These are phyloP conservation scores for Noctilio leporinus DNA, from an alignment of 2,113 vertebrate species.

Conservation along the genomic window DNA sequence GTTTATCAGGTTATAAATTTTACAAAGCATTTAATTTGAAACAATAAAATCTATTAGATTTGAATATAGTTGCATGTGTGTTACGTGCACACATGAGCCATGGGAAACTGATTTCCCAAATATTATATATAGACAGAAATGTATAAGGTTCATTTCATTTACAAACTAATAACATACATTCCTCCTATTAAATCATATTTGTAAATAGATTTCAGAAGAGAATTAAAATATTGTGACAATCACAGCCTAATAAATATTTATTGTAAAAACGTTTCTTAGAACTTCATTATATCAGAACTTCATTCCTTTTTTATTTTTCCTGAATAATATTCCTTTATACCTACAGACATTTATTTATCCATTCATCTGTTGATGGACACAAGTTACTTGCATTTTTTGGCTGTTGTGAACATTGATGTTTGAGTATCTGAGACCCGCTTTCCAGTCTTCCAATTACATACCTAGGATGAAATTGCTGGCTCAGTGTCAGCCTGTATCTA, in stretches of 20 bases:
- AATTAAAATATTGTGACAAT: slow-evolving; percentile 66
- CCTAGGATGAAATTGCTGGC: background rate
- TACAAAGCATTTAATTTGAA: slow-evolving; percentile 38
- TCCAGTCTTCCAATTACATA: background rate
- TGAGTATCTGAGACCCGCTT: background rate
- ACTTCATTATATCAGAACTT: background rate
- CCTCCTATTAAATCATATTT: slow-evolving; percentile 67
- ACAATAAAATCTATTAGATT: slow-evolving; percentile 29
- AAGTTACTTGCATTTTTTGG: background rate
- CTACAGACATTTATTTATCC: background rate
- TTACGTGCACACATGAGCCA: background rate
- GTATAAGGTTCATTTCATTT: slow-evolving; percentile 46
- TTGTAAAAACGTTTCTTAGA: background rate
- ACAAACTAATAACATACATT: slow-evolving; percentile 42
- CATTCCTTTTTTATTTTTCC: background rate
- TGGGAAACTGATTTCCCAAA: slow-evolving; percentile 20
- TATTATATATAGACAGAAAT: slow-evolving; percentile 27
- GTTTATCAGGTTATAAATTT: slow-evolving; percentile 44
- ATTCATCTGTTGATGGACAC: background rate
- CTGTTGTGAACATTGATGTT: background rate
- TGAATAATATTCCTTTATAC: background rate
- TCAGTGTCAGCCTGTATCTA: background rate
- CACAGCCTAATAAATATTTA: slow-evolving; percentile 73
- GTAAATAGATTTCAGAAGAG: slow-evolving; percentile 63
- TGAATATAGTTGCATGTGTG: background rate